Conservation (phyloP, 2,797 vertebrate genomes). For the Urophycis tenuis region DNA sequence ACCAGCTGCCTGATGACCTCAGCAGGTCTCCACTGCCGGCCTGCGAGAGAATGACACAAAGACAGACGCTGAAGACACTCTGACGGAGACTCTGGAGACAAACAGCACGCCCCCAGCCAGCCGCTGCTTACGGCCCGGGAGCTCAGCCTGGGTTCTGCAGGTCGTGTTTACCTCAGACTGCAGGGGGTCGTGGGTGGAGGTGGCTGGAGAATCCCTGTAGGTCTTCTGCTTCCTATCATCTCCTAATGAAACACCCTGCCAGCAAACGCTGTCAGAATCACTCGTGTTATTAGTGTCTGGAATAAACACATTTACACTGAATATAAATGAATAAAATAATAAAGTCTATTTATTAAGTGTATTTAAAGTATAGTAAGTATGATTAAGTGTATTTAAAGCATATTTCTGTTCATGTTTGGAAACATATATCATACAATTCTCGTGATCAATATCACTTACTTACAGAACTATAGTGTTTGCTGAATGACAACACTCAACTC, state of each 20-base stretch:
- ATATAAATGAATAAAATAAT: no score
- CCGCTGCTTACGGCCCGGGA: conserved; percentile 5
- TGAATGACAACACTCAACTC: not conserved
- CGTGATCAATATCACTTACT: no score
- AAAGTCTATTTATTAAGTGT: no score
- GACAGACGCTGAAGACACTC: conserved; percentile 3
- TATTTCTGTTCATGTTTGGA: not conserved
- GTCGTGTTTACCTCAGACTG: conserved; percentile 37
- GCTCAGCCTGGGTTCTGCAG: conserved; percentile 31
- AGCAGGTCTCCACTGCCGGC: conserved; percentile 15
- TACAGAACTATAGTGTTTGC: no score
- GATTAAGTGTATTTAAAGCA: no score
- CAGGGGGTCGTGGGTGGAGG: conserved; percentile 40
- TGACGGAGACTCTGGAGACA: not conserved
- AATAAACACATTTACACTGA: no score
- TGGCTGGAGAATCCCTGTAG: not conserved
- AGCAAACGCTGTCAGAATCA: not conserved
- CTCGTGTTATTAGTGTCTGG: no score
- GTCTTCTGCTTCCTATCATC: not conserved
- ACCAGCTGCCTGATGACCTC: conserved; percentile 19
- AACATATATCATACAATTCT: no score
- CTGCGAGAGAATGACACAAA: not conserved
- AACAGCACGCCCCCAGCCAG: not conserved
- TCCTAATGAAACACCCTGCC: not conserved
- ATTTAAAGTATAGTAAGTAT: no score